Base-by-base conservation (phyloP, 2,113 vertebrate genomes). In the Saccopteryx bilineata region DNA sequence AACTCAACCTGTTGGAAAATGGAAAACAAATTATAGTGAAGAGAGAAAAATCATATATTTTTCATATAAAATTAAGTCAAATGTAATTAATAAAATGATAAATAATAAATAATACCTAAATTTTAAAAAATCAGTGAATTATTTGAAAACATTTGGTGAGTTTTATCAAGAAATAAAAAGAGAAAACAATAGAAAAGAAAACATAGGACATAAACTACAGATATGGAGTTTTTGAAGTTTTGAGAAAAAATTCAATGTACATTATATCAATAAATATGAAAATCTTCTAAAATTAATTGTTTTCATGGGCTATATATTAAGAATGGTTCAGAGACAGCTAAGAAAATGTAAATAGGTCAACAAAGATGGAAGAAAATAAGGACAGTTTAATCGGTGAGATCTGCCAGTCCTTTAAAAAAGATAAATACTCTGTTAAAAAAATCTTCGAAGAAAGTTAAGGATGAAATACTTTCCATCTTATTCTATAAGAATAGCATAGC, bases 1-100 rank as follows among this genome's bases (percentile, higher is more conserved):
- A 91, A 54, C 15, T 91, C 17, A 63, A 91, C 72, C 85, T 81
- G 50, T 14, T 91, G 33, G n/a, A 90, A 86, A 87, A 85, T 76
- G 10, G 31, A 56, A 95, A 71, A 56, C 46, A 78, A 92, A 84
- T 5, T 21, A 33, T 33, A 52, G 61, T 18, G 54, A 94, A 87
- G 26, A 83, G 23, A 33, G 21, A 93, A 75, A 87, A 87, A 15
- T 4, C 19, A 24, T 33, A 46, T 5, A 48, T 65, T 69, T 71
- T 2, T 6, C 48, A 39, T 39, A 28, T 61, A 52, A 92, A 93
- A 72, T 61, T 71, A 83, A 93, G 33, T 9, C 21, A 80, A 76
- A 74, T 23, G 24, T 71, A 39, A 72, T 71, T 54, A 15, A 60
- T 54, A 15, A 60, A 68, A 54, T 33, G 17, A 4, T 52, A 83